Percentiles rank a stretch among this genome's conserved stretches.
These are phyloP conservation scores for Beroe forskalii DNA, from an alignment of 37 sponge, comb jelly and placozoan genomes.

Conservation along the genomic window DNA sequence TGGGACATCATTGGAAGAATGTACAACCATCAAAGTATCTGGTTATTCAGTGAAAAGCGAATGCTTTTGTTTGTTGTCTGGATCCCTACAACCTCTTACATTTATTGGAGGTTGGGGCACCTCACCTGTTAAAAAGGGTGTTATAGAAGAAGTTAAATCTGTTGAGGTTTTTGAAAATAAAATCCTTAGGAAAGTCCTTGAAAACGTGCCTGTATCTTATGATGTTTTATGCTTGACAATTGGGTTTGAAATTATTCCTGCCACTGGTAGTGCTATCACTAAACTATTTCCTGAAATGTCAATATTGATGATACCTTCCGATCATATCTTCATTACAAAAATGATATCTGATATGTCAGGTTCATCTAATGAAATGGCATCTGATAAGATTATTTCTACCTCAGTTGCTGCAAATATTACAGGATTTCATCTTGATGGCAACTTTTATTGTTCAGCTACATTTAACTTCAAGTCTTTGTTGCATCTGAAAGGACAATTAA, in stretches of 20 bases:
- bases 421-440: neutral
- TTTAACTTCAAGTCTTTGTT: conserved; percentile 3
- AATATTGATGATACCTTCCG: neutral
- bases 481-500: neutral
- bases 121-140: neutral
- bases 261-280: conserved; percentile 3
- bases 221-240: conserved; percentile 9
- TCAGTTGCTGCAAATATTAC: conserved; percentile 2
- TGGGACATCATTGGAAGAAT: conserved; percentile 15
- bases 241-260: conserved; percentile 45
- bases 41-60: neutral
- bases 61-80: neutral
- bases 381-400: neutral
- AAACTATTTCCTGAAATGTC: conserved; percentile 52
- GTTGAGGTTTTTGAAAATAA: conserved; percentile 3
- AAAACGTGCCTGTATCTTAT: conserved; percentile 5
- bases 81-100: neutral
- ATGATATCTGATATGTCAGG: conserved; percentile 13
- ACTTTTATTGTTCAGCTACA: conserved; percentile 57
- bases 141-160: neutral
- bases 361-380: neutral
- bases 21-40: neutral
- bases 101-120: neutral
- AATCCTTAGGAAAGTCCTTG: neutral
- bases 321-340: neutral